phyloP scores from a whole-genome alignment of 2,113 vertebrate genomes.

The Indicator indicator region DNA sequence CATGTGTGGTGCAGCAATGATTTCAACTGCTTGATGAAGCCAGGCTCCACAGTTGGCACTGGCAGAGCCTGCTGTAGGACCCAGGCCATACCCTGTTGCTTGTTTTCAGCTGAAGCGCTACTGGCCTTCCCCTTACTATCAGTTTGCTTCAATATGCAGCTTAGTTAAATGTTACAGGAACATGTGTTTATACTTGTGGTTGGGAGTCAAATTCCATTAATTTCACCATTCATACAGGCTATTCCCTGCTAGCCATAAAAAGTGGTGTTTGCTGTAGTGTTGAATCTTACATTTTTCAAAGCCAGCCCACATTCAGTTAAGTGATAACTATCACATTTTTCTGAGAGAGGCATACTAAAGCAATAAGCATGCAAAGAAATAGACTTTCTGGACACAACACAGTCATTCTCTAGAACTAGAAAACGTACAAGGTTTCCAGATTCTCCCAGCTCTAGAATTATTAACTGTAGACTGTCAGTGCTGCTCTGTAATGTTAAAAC shows the following conservation, averaged over 20 bases:
- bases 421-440: neutral
- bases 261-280: neutral
- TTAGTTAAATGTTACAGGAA: neutral
- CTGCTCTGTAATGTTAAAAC: neutral
- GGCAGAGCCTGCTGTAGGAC: neutral
- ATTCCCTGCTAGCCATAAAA: neutral
- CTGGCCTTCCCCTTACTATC: neutral
- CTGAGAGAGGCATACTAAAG: neutral
- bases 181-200: neutral
- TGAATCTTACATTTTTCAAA: neutral
- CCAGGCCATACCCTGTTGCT: neutral
- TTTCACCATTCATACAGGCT: neutral
- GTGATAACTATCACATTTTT: neutral
- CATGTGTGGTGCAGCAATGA: accelerated
- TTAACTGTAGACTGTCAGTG: accelerated
- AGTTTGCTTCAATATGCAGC: neutral
- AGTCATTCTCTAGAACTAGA: neutral
- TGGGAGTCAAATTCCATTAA: neutral
- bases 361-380: neutral
- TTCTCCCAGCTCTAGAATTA: neutral
- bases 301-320: neutral
- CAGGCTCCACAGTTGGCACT: accelerated
- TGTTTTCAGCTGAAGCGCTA: accelerated
- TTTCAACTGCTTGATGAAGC: neutral
- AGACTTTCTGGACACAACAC: neutral